Evolutionary conservation across 2,113 vertebrate species (phyloP), one percentile per base, ranked within the genome.

Genomic region (Polypterus bichir): DNA sequence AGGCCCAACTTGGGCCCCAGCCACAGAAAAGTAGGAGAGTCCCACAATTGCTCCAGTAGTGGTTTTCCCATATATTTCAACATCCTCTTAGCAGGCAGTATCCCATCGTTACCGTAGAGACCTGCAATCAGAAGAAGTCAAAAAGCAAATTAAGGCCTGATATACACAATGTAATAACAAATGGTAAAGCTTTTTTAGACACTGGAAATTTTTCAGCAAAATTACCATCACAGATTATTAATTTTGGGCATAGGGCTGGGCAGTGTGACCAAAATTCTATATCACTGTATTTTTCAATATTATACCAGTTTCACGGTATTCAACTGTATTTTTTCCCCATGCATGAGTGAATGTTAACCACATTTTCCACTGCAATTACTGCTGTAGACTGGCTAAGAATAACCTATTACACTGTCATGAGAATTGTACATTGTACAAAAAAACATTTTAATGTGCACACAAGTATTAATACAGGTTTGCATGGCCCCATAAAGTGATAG

Each of bases 11-110:
- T 63, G 0, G 94, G 92, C 0, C 87, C 74, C 0, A 97, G 74
- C 94, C 94, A 98, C 60, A 98, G 79, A 48, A 98, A 75, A 0
- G 92, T 91, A 48, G 95, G 94, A 0, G 71, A 68, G 58, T 90
- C 84, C 66, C 73, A 75, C 9, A 97, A 69, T 68, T 87, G 93
- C 52, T 91, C 87, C 85, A 75, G 69, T 9, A 89, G 69, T 7
- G 85, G 64, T 68, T 88, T 90, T 11, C 91, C 92, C 0, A 73
- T 79, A 5, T 86, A 82, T 0, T 89, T 82, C 54, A 96, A 79
- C 68, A 79, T 83, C 70, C 65, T 78, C 2, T 90, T 83, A 0
- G 89, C 90, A 0, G 95, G 93, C 1, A 97, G 72, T 69, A 98
- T 74, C 5, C 95, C 95, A 0, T 94, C 84, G 0, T 85, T 77